phyloP scores from a whole-genome alignment of 2,888 invertebrate species.

The Pyrochroa serraticornis region DNA sequence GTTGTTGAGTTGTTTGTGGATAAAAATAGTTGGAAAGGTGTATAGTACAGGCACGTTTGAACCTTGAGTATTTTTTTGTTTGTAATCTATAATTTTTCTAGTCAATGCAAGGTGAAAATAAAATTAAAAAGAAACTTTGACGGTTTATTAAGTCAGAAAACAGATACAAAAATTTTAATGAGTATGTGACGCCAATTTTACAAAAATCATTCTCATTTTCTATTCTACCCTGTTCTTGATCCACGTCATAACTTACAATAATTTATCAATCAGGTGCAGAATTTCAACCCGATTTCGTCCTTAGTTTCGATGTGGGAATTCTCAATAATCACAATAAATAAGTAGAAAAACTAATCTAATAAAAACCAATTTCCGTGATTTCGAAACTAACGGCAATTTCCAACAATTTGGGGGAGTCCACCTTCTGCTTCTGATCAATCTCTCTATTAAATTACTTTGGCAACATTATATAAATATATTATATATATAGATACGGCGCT shows the following conservation, averaged over 20 bases:
- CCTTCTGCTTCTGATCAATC: slow-evolving; percentile 15
- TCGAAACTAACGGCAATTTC: neutral
- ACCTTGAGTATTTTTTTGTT: slow-evolving; percentile 6
- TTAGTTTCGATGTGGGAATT: slow-evolving; percentile 13
- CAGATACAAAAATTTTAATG: slow-evolving; percentile 26
- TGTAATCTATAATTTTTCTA: neutral
- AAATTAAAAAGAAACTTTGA: slow-evolving; percentile 8
- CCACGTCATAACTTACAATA: slow-evolving; percentile 1
- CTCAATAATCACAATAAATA: neutral
- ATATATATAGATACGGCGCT: slow-evolving; percentile 6
- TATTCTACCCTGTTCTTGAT: slow-evolving; percentile 25
- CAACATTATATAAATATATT: slow-evolving; percentile 39
- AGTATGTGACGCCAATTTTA: slow-evolving; percentile 19
- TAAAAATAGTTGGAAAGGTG: too few species aligned
- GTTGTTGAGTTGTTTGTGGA: too few species aligned
- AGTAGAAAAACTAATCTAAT: slow-evolving; percentile 1
- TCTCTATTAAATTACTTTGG: slow-evolving; percentile 41
- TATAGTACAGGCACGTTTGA: neutral
- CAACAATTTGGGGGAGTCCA: slow-evolving; percentile 9
- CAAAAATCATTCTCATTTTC: slow-evolving; percentile 8
- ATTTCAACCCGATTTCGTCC: slow-evolving; percentile 11
- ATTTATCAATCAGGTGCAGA: slow-evolving; percentile 5
- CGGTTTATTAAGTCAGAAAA: slow-evolving; percentile 23
- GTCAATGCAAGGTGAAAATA: neutral
- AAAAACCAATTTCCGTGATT: neutral